phyloP scores from a whole-genome alignment of 2,113 vertebrate genomes.

The Aphelocoma coerulescens region DNA sequence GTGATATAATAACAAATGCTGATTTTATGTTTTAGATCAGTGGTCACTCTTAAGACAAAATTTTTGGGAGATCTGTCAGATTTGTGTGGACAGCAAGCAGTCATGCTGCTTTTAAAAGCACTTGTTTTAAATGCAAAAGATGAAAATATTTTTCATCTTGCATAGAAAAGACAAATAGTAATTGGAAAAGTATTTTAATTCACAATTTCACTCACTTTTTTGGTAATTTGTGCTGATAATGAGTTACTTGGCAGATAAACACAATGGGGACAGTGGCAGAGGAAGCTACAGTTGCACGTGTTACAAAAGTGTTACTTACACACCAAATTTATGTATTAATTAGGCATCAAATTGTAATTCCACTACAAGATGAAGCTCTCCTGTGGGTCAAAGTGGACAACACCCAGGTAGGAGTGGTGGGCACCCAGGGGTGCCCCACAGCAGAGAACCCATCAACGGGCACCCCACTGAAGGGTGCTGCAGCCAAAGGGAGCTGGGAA shows the following conservation, averaged over 20 bases:
- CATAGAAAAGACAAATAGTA: not conserved
- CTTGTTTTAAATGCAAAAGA: not conserved
- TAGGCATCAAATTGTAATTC: not conserved
- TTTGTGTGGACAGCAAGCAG: not conserved
- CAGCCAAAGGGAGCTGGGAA: not conserved
- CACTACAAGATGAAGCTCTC: fast-evolving
- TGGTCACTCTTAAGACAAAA: not conserved
- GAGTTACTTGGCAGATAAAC: not conserved
- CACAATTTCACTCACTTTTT: not conserved
- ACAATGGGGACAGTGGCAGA: not conserved
- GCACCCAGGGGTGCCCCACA: not conserved
- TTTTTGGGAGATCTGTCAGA: not conserved
- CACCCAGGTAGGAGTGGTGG: not conserved
- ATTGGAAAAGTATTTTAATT: not conserved
- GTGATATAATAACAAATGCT: not conserved
- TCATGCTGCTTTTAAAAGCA: not conserved
- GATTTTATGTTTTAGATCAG: not conserved
- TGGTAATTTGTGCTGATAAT: not conserved
- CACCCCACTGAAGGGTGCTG: not conserved
- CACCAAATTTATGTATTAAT: not conserved
- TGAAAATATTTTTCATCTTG: not conserved
- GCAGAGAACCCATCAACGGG: not conserved
- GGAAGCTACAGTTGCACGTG: not conserved
- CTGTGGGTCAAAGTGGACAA: not conserved
- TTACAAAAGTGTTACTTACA: not conserved